phyloP scores from a whole-genome alignment of 1,140 invertebrate genomes.

The Danaus melanippus region DNA sequence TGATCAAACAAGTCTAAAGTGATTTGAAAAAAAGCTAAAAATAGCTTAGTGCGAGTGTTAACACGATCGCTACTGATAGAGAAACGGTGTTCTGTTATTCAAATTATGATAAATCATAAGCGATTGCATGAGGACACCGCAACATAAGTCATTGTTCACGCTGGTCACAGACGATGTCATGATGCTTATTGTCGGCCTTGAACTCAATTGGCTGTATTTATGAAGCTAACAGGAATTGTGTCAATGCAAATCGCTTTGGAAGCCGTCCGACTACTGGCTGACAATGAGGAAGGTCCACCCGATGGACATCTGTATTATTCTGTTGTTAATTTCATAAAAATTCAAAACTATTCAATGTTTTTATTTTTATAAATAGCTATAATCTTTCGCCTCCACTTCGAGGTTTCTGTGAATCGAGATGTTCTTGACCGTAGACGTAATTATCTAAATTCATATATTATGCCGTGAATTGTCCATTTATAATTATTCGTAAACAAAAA shows the following conservation, averaged over 20 bases:
- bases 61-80: slow-evolving; percentile 4
- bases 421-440: slow-evolving; percentile 20
- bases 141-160: slow-evolving; percentile 62
- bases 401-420: slow-evolving; percentile 20
- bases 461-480: no score
- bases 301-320: slow-evolving; percentile 3
- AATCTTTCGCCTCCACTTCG: slow-evolving; percentile 24
- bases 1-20: slow-evolving; percentile 5
- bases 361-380: slow-evolving; percentile 15
- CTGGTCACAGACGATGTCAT: slow-evolving; percentile 59
- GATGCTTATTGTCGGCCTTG: slow-evolving; percentile 63
- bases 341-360: no score
- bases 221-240: slow-evolving; percentile 61
- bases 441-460: no score
- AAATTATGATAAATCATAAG: slow-evolving; percentile 66
- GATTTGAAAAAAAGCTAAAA: slow-evolving; percentile 5
- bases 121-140: slow-evolving; percentile 61
- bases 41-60: not conserved
- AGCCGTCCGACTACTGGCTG: slow-evolving; percentile 37
- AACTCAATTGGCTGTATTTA: slow-evolving; percentile 67
- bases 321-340: not conserved
- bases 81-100: slow-evolving; percentile 40
- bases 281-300: slow-evolving; percentile 27
- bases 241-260: slow-evolving; percentile 59
- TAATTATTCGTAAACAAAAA: no score